phyloP scores from a whole-genome alignment of 2,797 vertebrate species.

The Gastrophryne carolinensis region DNA sequence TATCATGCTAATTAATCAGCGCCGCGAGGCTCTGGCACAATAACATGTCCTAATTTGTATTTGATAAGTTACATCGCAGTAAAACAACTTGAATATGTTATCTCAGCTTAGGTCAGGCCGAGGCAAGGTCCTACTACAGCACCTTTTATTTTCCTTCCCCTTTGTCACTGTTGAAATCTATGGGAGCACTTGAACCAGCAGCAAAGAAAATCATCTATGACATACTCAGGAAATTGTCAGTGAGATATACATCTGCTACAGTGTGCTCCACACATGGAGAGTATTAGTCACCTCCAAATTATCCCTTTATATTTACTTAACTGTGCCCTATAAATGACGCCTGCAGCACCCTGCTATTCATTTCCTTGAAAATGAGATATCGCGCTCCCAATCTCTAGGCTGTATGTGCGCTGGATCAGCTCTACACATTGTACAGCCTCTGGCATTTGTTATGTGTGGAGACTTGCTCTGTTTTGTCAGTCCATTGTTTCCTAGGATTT shows the following conservation, averaged over 20 bases:
- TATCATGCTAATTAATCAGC: background rate
- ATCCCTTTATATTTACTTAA: conserved; percentile 23
- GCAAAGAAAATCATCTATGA: conserved; percentile 34
- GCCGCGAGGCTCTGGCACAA: background rate
- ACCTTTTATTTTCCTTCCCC: background rate
- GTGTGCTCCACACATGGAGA: conserved; percentile 7
- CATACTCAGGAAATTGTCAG: conserved; percentile 34
- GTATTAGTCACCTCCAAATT: conserved; percentile 25
- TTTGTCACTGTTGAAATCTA: background rate
- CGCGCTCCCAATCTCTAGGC: background rate
- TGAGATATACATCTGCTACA: conserved; percentile 29
- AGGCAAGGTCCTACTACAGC: background rate
- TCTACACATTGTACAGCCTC: background rate
- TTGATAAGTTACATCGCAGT: background rate
- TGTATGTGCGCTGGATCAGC: background rate
- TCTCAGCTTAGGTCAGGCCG: background rate
- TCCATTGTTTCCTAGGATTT: no score
- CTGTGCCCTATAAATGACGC: conserved; percentile 7
- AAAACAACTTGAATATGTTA: conserved; percentile 1
- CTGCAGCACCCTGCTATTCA: background rate
- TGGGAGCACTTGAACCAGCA: background rate
- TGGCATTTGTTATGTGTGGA: background rate
- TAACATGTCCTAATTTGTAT: background rate
- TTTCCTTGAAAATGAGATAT: conserved; percentile 18
- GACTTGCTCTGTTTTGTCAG: background rate